Evolutionary conservation across 2,113 vertebrate species (phyloP), one percentile per base, ranked within the genome.

Genomic region (Tragulus kanchil): DNA sequence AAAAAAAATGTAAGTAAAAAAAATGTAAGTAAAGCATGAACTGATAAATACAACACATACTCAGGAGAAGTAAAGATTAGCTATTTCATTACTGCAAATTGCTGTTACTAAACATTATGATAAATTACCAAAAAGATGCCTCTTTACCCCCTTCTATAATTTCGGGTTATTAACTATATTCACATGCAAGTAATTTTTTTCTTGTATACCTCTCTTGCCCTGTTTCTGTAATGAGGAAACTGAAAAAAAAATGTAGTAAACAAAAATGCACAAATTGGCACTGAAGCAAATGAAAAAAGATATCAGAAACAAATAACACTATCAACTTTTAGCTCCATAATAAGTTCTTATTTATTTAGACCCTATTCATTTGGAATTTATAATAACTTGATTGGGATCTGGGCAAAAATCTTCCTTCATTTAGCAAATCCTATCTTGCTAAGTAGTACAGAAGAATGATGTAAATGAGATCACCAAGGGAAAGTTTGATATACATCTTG

Each of bases 301-400:
- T 97, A 94, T 45, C 78, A 97, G 95, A 97, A 97, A 97, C 97
- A 98, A 98, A 98, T 96, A 98, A 73, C 90, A 95, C 97, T 95
- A 94, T 95, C 78, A 96, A 90, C 95, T 95, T 94, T 97, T 96
- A 97, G 93, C 56, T 95, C 95, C 77, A 82, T 97, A 97, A 95
- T 97, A 97, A 97, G 93, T 92, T 95, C 81, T 95, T 97, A 98
- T 97, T 97, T 98, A 97, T 97, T 98, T 97, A 97, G 92, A 90
- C 48, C 56, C 97, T 98, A 97, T 98, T 98, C 97, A 98, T 98
- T 98, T 97, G 84, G 95, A 97, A 97, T 98, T 97, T 97, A 89
- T 97, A 98, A 96, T 97, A 95, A 97, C 93, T 85, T 97, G 96
- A 97, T 94, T 95, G 92, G 95, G 89, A 95, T 94, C 92, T 95